Evolutionary conservation across 30 jellyfish, hydroid and myxozoan species (phyloP).

Genomic region (Aurelia coerulea): DNA sequence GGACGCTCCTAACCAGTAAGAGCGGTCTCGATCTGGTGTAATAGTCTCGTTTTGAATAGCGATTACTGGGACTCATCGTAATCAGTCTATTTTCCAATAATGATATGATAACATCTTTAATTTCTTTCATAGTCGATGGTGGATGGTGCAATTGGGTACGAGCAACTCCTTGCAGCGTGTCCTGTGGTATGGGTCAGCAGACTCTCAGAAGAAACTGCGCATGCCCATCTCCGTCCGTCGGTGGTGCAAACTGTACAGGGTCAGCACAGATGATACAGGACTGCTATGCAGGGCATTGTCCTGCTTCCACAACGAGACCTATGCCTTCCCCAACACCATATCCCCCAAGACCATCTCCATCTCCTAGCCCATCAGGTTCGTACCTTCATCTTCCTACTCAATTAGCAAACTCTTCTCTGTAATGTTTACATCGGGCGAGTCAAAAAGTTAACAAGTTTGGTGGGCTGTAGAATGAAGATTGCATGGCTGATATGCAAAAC

Average conservation of each 20-base stretch:
- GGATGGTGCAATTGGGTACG: slow-evolving; percentile 21
- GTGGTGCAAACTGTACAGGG: slow-evolving; percentile 31
- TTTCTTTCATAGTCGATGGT: background rate
- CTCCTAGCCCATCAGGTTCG: background rate
- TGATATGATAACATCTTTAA: background rate
- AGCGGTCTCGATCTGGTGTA: no score
- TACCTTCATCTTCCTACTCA: background rate
- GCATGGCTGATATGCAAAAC: no score
- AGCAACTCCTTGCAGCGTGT: slow-evolving; percentile 21
- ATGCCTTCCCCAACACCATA: background rate
- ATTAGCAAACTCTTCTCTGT: background rate
- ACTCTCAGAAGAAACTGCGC: background rate
- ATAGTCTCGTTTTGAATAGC: no score
- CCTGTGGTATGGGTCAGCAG: slow-evolving; percentile 27
- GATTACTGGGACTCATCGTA: no score
- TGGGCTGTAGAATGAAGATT: no score
- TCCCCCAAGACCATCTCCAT: background rate
- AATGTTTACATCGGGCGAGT: no score
- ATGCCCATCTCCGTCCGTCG: slow-evolving; percentile 22
- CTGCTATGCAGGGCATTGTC: slow-evolving; percentile 23
- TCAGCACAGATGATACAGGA: background rate
- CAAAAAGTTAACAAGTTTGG: no score
- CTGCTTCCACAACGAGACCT: slow-evolving; percentile 2
- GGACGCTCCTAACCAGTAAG: no score
- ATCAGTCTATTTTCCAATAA: background rate